phyloP scores from a whole-genome alignment of 2,888 invertebrate genomes.

The Chrysolina americana region DNA sequence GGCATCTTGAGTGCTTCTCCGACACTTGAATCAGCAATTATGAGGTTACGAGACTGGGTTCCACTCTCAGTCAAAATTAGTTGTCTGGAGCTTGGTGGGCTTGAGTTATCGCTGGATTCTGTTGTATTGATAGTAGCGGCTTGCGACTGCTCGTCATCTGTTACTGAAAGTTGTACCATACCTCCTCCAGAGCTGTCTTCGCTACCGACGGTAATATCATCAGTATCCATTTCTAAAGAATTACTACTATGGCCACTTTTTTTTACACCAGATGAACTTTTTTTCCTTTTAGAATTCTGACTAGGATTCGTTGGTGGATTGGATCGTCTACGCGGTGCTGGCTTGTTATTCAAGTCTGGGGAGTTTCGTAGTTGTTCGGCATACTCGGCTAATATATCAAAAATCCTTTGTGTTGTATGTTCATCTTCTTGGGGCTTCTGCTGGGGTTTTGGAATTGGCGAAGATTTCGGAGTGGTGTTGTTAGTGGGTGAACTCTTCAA shows the following conservation, averaged over 20 bases:
- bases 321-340: conserved; percentile 82
- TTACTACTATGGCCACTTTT: conserved; percentile 69
- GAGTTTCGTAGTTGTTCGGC: conserved; percentile 86
- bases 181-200: conserved; percentile 83
- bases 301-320: conserved; percentile 82
- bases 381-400: conserved; percentile 85
- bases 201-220: conserved; percentile 82
- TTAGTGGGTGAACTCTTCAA: conserved; percentile 73
- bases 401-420: conserved; percentile 84
- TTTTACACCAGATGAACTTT: conserved; percentile 74
- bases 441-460: conserved; percentile 77
- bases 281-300: conserved; percentile 80
- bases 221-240: conserved; percentile 70
- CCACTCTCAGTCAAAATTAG: conserved; percentile 64
- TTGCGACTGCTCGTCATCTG: conserved; percentile 73
- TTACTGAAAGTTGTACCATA: conserved; percentile 72
- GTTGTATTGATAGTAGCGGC: conserved; percentile 60
- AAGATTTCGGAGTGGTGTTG: conserved; percentile 76
- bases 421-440: conserved; percentile 87
- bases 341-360: conserved; percentile 85
- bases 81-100: conserved; percentile 59
- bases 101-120: conserved; percentile 68
- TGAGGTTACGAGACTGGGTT: conserved; percentile 72
- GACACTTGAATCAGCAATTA: conserved; percentile 74
- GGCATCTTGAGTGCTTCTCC: conserved; percentile 78